A percentile compares a stretch with the other conserved stretches of the same genome.
Conservation (phyloP, 2,888 invertebrate genomes). For the Sipha maydis region DNA sequence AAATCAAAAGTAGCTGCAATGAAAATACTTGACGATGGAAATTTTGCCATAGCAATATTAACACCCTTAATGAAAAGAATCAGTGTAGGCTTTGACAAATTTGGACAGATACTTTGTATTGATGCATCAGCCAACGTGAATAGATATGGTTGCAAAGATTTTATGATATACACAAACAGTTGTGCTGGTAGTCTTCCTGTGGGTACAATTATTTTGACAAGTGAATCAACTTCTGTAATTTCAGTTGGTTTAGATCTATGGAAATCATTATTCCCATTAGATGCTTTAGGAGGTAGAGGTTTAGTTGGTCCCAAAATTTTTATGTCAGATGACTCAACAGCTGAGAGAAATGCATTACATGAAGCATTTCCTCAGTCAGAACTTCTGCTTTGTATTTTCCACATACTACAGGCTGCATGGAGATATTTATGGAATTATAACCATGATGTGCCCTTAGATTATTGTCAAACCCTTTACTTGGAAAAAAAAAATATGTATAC, state of each 20-base stretch:
- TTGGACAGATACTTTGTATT: slow-evolving; percentile 47
- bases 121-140: neutral
- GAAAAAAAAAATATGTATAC: slow-evolving; percentile 44
- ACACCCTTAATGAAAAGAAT: slow-evolving; percentile 51
- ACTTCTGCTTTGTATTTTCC: slow-evolving; percentile 63
- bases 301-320: too few relatives aligned
- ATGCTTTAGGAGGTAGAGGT: too few relatives aligned
- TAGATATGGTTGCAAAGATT: too few relatives aligned
- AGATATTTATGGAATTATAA: slow-evolving; percentile 60
- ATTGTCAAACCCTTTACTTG: slow-evolving; percentile 35
- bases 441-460: slow-evolving; percentile 34
- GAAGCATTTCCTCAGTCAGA: slow-evolving; percentile 56
- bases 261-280: too few relatives aligned
- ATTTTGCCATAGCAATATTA: slow-evolving; percentile 34
- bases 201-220: too few relatives aligned
- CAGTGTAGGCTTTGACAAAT: neutral
- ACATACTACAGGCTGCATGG: slow-evolving; percentile 63
- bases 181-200: too few relatives aligned
- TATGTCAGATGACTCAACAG: slow-evolving; percentile 60
- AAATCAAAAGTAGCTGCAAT: slow-evolving; percentile 5
- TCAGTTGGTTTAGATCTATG: too few relatives aligned
- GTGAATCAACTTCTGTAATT: too few relatives aligned
- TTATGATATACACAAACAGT: too few relatives aligned
- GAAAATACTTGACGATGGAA: slow-evolving; percentile 38
- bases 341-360: slow-evolving; percentile 60